Percentiles rank a stretch among this genome's conserved stretches.
Conservation (phyloP, 2,113 vertebrate species). For the Neodontobutis hainanensis region DNA sequence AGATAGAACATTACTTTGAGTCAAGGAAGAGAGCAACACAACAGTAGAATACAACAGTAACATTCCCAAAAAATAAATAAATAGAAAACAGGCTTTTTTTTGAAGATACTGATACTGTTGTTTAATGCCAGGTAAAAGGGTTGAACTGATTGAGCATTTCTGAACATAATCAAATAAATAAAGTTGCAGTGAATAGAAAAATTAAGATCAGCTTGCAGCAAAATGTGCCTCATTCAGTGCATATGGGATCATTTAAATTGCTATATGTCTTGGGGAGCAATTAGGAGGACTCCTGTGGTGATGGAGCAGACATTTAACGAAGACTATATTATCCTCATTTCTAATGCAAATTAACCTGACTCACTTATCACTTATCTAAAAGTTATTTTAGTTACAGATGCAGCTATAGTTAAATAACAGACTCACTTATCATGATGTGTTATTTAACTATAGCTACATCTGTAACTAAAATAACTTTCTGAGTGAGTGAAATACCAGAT, state of each 20-base stretch:
- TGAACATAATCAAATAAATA: constrained; percentile 29
- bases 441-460: no score
- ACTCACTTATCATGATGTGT: no score
- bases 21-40: constrained; percentile 48
- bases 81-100: no score
- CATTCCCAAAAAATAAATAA: no score
- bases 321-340: constrained; percentile 63
- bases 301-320: constrained; percentile 64
- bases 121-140: constrained; percentile 35
- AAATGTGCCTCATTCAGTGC: constrained; percentile 20
- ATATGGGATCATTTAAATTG: constrained; percentile 67
- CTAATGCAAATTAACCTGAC: constrained; percentile 60
- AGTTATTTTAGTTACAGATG: no score
- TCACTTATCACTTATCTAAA: background rate
- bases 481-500: background rate
- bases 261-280: constrained; percentile 62
- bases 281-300: constrained; percentile 62
- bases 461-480: background rate
- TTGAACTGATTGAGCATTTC: constrained; percentile 11
- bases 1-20: constrained; percentile 60
- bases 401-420: no score
- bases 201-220: constrained; percentile 17
- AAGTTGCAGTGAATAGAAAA: constrained; percentile 36
- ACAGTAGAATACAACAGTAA: constrained; percentile 39
- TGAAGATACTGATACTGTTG: constrained; percentile 13